A percentile compares a stretch with the other conserved stretches of the same genome.
Evolutionary conservation across 1,140 invertebrate species (phyloP).

Genomic region (Drosophila kohkoa): DNA sequence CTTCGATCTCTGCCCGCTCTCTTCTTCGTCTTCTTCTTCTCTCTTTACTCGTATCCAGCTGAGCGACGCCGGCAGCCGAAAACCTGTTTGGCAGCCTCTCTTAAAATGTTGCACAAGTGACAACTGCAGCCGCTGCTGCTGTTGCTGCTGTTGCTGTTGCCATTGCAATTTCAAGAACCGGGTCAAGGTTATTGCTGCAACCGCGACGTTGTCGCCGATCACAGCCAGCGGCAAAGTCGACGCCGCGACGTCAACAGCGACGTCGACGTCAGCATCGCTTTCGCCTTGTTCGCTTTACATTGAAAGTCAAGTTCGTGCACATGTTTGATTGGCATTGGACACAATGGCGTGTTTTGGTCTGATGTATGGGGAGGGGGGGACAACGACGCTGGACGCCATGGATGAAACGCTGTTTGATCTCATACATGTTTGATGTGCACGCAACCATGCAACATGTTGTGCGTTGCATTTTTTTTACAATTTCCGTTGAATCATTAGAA

Average conservation of each 20-base stretch:
- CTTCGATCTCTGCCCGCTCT: background rate
- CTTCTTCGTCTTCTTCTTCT: slow-evolving; percentile 31
- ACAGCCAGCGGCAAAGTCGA: slow-evolving; percentile 27
- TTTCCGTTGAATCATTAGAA: background rate
- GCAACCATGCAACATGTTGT: slow-evolving; percentile 12
- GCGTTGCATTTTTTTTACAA: background rate
- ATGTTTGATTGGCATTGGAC: slow-evolving; percentile 60
- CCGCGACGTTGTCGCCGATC: slow-evolving; percentile 38
- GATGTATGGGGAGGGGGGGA: slow-evolving; percentile 9
- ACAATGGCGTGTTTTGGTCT: slow-evolving; percentile 8
- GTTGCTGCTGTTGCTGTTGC: slow-evolving; percentile 50
- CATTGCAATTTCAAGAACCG: slow-evolving; percentile 80
- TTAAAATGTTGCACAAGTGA: slow-evolving; percentile 66
- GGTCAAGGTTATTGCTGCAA: slow-evolving; percentile 73
- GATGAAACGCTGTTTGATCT: slow-evolving; percentile 22
- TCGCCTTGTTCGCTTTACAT: slow-evolving; percentile 78
- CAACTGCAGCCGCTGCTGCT: slow-evolving; percentile 4
- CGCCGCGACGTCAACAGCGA: slow-evolving; percentile 5
- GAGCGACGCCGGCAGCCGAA: slow-evolving; percentile 51
- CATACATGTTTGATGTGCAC: slow-evolving; percentile 35
- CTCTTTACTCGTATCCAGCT: slow-evolving; percentile 33
- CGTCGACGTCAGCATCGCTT: slow-evolving; percentile 51
- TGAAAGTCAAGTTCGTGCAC: slow-evolving; percentile 82
- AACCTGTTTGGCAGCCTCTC: slow-evolving; percentile 73
- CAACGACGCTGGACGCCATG: slow-evolving; percentile 8